Base-by-base conservation (phyloP, 1,140 invertebrate genomes). In the Lucilia sericata region DNA sequence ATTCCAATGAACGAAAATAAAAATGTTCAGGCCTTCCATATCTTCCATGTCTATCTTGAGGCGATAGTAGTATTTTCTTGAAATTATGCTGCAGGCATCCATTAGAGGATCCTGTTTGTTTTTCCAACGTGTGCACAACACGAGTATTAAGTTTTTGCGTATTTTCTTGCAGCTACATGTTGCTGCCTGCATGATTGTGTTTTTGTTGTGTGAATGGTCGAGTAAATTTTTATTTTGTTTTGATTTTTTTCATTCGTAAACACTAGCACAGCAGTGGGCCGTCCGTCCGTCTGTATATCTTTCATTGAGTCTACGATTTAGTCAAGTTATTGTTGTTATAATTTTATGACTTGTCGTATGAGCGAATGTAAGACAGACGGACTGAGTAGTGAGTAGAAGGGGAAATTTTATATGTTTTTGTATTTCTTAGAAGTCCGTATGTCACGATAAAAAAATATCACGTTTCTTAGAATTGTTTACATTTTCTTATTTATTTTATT, bases 381-480 rank as follows among this genome's bases (percentile, higher is more conserved):
- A 2, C 14, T 76, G 74, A 4, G 34, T 60, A 60, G 13, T 42
- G 5, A 42, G 42, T 42, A 10, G 42, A 42, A 42, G 42, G 42
- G 42, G 51, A 55, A 55, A 55, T 55, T 55, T 55, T 21, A 21
- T 19, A 21, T 70, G 65, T 25, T 65, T 65, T 19, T 70, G 65
- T 70, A 21, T 70, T 70, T 70, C 65, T 70, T 21, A 70, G 65
- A 70, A 70, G 21, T 70, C 65, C 25, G 9, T 70, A 17, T 80
- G 25, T 21, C 76, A 80, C 76, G 8, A 80, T 80, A 49, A 80
- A 42, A 30, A 47, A 80, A 80, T 25, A 80, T 51, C 76, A 80
- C 42, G 76, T 80, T 80, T 80, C 76, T 80, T 9, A 17, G 76
- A 80, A 80, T 80, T 80, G 76, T 80, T 80, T 80, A 80, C 76